Percentiles rank a stretch among this genome's conserved stretches.
phyloP scores from a whole-genome alignment of 2,113 vertebrate species.

The Crypturellus undulatus region DNA sequence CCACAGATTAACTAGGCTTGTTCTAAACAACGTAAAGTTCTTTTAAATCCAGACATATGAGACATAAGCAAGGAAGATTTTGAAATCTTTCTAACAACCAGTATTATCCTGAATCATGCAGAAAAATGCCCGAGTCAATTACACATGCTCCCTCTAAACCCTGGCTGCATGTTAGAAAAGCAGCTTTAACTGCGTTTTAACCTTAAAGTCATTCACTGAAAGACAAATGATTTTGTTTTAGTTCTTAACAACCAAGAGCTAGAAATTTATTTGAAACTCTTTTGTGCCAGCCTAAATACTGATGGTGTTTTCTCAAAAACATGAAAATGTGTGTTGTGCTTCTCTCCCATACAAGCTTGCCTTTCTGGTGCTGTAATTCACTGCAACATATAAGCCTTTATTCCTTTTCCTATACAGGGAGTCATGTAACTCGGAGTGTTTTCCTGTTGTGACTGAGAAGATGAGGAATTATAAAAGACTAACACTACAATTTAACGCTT shows the following conservation, averaged over 20 bases:
- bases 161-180: conserved; percentile 36
- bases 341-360: neutral
- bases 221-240: conserved; percentile 51
- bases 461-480: conserved; percentile 84
- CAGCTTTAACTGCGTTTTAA: conserved; percentile 52
- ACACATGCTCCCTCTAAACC: neutral
- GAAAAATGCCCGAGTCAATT: conserved; percentile 23
- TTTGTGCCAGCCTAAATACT: conserved; percentile 52
- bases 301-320: conserved; percentile 26
- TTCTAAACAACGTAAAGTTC: conserved; percentile 6
- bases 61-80: neutral
- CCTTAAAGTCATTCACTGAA: conserved; percentile 30
- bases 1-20: neutral
- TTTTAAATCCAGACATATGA: neutral
- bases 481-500: conserved; percentile 88
- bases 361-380: conserved; percentile 64
- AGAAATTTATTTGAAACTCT: conserved; percentile 47
- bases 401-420: conserved; percentile 68
- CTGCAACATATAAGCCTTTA: conserved; percentile 71
- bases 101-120: conserved; percentile 10
- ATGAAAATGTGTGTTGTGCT: neutral
- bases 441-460: conserved; percentile 81
- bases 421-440: conserved; percentile 74
- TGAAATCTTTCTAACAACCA: neutral
- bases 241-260: conserved; percentile 33